Evolutionary conservation across 2,888 invertebrate species (phyloP).

Genomic region (Drosophila greeni): DNA sequence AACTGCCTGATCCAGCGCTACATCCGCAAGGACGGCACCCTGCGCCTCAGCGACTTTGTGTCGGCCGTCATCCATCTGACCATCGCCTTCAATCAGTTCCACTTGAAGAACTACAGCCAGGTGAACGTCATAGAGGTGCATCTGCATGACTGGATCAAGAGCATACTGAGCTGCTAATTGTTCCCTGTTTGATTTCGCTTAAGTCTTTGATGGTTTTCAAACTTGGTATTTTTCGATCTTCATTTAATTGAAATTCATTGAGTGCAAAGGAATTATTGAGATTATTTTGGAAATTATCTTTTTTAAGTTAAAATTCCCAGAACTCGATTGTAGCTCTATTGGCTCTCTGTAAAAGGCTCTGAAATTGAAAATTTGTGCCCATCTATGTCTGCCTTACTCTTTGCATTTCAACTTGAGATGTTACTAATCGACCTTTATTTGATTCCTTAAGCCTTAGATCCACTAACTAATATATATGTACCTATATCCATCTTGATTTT

Average conservation of each 20-base stretch:
- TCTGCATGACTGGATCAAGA: constrained; percentile 83
- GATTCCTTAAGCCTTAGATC: not conserved
- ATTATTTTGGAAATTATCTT: not conserved
- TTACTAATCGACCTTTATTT: not conserved
- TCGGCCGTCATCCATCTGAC: constrained; percentile 92
- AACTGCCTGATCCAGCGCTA: constrained; percentile 90
- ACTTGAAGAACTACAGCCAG: constrained; percentile 88
- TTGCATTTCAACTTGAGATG: not conserved
- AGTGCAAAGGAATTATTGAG: not conserved
- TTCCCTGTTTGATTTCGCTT: not conserved
- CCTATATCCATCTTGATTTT: not conserved
- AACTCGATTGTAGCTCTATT: not conserved
- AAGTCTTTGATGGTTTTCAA: not conserved
- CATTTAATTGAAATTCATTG: not conserved
- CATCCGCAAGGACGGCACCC: constrained; percentile 94
- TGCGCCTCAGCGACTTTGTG: constrained; percentile 94
- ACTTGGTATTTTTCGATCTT: not conserved
- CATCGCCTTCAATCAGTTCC: constrained; percentile 89
- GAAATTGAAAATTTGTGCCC: no score
- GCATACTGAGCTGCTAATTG: constrained; percentile 76
- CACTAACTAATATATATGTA: not conserved
- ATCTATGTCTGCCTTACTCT: not conserved
- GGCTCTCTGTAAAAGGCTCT: not conserved
- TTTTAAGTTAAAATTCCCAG: not conserved
- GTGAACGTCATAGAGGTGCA: constrained; percentile 89